A percentile compares a stretch with the other conserved stretches of the same genome.
phyloP scores from a whole-genome alignment of 2,888 invertebrate genomes.

The Leptura quadrifasciata region DNA sequence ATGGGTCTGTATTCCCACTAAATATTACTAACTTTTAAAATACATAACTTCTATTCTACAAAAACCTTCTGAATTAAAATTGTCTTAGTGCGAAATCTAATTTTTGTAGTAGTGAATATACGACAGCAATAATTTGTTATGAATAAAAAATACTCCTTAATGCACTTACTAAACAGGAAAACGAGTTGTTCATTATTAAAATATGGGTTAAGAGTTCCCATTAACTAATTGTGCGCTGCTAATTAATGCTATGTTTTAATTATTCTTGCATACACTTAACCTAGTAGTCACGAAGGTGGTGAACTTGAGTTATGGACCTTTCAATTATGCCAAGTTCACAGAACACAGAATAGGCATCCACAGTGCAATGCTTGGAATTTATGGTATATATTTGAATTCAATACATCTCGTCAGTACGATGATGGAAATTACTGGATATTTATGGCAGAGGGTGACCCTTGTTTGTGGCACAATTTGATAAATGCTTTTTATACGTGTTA shows the following conservation, averaged over 20 bases:
- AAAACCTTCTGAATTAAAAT: too few species aligned
- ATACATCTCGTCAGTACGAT: not conserved
- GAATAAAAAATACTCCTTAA: too few species aligned
- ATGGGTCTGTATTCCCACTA: too few species aligned
- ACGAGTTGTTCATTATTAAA: not conserved
- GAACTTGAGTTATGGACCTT: constrained; percentile 25
- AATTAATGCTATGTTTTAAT: constrained; percentile 21
- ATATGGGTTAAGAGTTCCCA: constrained; percentile 2
- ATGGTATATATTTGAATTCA: not conserved
- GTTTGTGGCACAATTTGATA: not conserved
- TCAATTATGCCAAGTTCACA: constrained; percentile 26
- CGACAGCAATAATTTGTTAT: too few species aligned
- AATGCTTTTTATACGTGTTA: not conserved
- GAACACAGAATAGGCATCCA: not conserved
- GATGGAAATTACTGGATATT: not conserved
- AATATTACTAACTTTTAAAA: too few species aligned
- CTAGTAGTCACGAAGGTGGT: constrained; percentile 19
- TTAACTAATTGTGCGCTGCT: constrained; percentile 22
- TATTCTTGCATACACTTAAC: constrained; percentile 5
- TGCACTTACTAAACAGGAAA: too few species aligned
- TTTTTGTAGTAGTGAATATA: too few species aligned
- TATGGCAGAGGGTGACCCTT: not conserved
- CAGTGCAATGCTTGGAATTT: not conserved
- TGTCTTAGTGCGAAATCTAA: too few species aligned
- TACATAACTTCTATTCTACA: too few species aligned